Evolutionary conservation across 2,113 vertebrate genomes (phyloP).

Genomic region (Poeciliopsis retropinna): DNA sequence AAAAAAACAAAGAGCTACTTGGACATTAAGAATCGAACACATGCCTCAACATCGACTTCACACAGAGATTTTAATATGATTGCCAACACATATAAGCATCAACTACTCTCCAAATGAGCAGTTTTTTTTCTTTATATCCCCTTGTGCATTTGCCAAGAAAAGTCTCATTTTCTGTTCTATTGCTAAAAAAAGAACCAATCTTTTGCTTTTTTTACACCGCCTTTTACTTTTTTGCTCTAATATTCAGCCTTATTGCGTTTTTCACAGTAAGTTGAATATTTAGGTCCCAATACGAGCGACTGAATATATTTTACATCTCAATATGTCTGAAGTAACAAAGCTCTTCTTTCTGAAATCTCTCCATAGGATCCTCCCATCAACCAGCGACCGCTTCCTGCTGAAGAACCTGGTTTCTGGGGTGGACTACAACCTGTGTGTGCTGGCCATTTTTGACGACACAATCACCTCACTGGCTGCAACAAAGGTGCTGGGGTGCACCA

Average conservation of each 20-base stretch:
- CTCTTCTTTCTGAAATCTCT: background rate
- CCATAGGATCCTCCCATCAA: constrained; percentile 86
- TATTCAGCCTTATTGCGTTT: constrained; percentile 15
- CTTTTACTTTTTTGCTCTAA: constrained; percentile 24
- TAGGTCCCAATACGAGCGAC: background rate
- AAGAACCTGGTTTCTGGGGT: constrained; percentile 88
- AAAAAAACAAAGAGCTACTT: constrained; percentile 37
- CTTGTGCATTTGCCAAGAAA: constrained; percentile 58
- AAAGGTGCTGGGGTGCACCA: constrained; percentile 86
- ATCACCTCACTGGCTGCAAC: constrained; percentile 87
- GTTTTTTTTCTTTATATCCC: constrained; percentile 66
- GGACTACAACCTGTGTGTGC: constrained; percentile 89
- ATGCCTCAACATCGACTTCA: constrained; percentile 40
- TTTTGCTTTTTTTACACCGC: constrained; percentile 20
- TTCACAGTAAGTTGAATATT: constrained; percentile 15
- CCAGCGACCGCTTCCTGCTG: constrained; percentile 85
- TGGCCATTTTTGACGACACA: constrained; percentile 88
- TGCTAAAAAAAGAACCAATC: constrained; percentile 36
- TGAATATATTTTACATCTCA: constrained; percentile 1
- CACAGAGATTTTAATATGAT: constrained; percentile 21
- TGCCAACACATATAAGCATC: constrained; percentile 11
- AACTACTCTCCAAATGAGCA: constrained; percentile 52
- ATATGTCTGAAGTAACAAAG: constrained; percentile 8
- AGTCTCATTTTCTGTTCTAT: constrained; percentile 66
- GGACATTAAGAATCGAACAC: constrained; percentile 41